Conservation (phyloP, 64 coral and sea anemone genomes). For the Montipora cactus region DNA sequence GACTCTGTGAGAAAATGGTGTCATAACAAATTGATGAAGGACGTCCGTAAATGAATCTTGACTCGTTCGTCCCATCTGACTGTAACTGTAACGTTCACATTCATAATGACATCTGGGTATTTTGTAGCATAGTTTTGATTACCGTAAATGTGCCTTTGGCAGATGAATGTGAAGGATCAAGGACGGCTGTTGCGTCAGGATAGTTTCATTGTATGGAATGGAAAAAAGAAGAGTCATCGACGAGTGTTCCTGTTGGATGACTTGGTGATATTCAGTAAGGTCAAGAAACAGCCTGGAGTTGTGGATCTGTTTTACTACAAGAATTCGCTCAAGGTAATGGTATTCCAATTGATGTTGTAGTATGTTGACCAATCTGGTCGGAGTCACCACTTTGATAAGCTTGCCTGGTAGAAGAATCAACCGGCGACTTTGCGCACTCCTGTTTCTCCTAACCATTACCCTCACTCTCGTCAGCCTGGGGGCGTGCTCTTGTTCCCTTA, state of each 20-base stretch:
- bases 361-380: too few species aligned
- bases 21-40: too few species aligned
- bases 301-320: slow-evolving; percentile 97
- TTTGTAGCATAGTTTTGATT: not conserved
- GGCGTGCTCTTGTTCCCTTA: too few species aligned
- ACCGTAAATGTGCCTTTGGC: not conserved
- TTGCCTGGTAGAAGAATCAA: too few species aligned
- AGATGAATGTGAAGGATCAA: slow-evolving; percentile 98
- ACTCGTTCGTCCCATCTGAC: not conserved
- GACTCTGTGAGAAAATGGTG: too few species aligned
- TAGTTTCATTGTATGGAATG: slow-evolving; percentile 92
- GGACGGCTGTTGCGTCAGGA: slow-evolving; percentile 93
- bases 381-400: too few species aligned
- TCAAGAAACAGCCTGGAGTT: slow-evolving; percentile 88
- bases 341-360: not conserved
- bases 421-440: too few species aligned
- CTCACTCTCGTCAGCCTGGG: too few species aligned
- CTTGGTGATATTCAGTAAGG: slow-evolving; percentile 94
- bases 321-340: slow-evolving; percentile 87
- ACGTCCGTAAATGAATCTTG: not conserved
- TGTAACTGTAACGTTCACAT: not conserved
- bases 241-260: slow-evolving; percentile 96
- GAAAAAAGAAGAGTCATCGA: slow-evolving; percentile 90
- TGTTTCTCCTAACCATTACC: too few species aligned
- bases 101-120: not conserved